phyloP scores from a whole-genome alignment of 1,140 invertebrate genomes.

The Ceratina australensis region DNA sequence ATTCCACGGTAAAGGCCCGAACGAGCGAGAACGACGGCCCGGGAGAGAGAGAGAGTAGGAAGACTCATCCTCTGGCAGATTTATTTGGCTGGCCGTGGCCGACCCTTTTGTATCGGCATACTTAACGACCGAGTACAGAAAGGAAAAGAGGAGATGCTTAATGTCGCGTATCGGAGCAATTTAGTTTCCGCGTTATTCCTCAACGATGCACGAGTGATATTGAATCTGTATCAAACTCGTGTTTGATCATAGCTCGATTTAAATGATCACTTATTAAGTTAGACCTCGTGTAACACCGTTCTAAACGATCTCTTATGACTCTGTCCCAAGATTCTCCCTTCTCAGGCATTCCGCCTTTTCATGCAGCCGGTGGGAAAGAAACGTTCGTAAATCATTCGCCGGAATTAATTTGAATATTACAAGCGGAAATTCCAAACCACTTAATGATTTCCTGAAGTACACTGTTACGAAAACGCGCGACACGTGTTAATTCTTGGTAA shows the following conservation, averaged over 20 bases:
- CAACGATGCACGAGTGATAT: not conserved
- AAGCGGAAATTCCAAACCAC: conserved; percentile 23
- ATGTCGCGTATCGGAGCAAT: conserved; percentile 24
- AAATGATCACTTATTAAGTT: no score
- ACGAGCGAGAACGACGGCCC: conserved; percentile 1
- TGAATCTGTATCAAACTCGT: not conserved
- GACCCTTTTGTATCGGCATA: conserved; percentile 44
- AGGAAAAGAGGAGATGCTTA: conserved; percentile 14
- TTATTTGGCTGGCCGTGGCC: conserved; percentile 26
- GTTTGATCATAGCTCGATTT: not conserved
- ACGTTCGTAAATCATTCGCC: not conserved
- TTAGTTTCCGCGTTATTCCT: conserved; percentile 8
- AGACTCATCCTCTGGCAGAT: conserved; percentile 25
- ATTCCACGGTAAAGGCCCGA: conserved; percentile 43
- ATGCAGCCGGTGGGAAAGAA: not conserved
- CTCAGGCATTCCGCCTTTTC: not conserved
- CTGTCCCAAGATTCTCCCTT: not conserved
- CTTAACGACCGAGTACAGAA: conserved; percentile 6
- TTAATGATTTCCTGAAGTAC: conserved; percentile 44
- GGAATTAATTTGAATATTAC: not conserved
- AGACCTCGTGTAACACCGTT: no score
- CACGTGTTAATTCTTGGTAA: conserved; percentile 45
- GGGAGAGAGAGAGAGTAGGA: conserved; percentile 32
- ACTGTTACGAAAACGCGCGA: conserved; percentile 35
- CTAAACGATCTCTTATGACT: no score